phyloP scores from a whole-genome alignment of 2,888 invertebrate species.

The Amiota mariae region DNA sequence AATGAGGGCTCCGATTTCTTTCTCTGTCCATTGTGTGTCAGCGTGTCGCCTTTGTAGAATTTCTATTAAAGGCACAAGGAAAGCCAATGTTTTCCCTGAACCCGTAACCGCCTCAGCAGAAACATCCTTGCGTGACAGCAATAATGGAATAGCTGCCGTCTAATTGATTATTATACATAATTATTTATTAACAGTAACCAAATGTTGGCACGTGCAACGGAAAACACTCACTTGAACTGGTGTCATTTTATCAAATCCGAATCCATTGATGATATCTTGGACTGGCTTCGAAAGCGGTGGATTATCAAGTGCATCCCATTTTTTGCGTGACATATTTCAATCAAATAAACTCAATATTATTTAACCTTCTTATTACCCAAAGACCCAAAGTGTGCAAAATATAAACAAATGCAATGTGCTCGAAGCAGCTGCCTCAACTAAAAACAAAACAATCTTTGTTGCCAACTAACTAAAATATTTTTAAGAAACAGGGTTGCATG shows the following conservation, averaged over 20 bases:
- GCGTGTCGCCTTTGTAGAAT: conserved; percentile 80
- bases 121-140: conserved; percentile 94
- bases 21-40: conserved; percentile 79
- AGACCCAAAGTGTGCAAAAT: neutral
- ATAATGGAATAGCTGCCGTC: conserved; percentile 90
- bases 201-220: neutral
- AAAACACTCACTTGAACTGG: conserved; percentile 75
- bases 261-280: conserved; percentile 75
- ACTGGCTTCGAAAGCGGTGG: conserved; percentile 75
- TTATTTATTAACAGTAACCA: neutral
- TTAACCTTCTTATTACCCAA: neutral
- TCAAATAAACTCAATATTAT: neutral
- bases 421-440: neutral
- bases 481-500: too few species aligned
- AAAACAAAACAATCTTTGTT: too few species aligned
- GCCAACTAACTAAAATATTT: too few species aligned
- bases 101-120: conserved; percentile 99
- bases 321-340: conserved; percentile 66
- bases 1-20: conserved; percentile 90
- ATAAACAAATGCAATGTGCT: conserved; percentile 10
- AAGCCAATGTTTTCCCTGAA: conserved; percentile 97
- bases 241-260: conserved; percentile 77
- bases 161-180: conserved; percentile 68
- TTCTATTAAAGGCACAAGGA: conserved; percentile 93
- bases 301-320: conserved; percentile 74